A percentile compares a stretch with the other conserved stretches of the same genome.
Evolutionary conservation across 2,113 vertebrate genomes (phyloP).

Genomic region (Heterochromis multidens): DNA sequence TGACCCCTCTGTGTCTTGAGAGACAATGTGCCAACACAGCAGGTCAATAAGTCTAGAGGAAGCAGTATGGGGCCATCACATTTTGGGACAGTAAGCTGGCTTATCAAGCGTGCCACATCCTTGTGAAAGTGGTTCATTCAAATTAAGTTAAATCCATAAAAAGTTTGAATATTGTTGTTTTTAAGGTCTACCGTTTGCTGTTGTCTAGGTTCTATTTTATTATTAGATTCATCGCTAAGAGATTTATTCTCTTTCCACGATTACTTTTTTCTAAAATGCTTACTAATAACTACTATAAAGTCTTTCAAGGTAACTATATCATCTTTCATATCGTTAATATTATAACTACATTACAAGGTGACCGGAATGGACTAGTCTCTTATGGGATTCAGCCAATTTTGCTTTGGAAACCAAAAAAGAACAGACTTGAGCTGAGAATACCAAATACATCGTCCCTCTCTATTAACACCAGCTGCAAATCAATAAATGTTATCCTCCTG

Average conservation of each 20-base stretch:
- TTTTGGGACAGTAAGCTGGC: slow-evolving; percentile 49
- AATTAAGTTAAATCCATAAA: not conserved
- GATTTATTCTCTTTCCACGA: not conserved
- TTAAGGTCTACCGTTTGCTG: not conserved
- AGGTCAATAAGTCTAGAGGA: slow-evolving; percentile 66
- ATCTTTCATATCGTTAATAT: not conserved
- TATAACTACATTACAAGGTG: not conserved
- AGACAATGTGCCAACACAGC: slow-evolving; percentile 43
- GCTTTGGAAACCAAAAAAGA: slow-evolving; percentile 11
- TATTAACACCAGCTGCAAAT: slow-evolving; percentile 60
- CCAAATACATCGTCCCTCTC: slow-evolving; percentile 35
- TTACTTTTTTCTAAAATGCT: not conserved
- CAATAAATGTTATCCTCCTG: slow-evolving; percentile 61
- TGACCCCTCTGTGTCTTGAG: slow-evolving; percentile 34
- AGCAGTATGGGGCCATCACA: slow-evolving; percentile 61
- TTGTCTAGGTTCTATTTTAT: not conserved
- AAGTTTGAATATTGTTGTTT: not conserved
- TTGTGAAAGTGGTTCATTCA: not conserved
- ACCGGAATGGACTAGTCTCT: not conserved
- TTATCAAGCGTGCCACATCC: slow-evolving; percentile 46
- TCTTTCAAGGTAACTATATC: not conserved
- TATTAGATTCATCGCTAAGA: not conserved
- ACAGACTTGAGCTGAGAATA: slow-evolving; percentile 14
- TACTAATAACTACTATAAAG: not conserved
- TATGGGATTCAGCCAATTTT: slow-evolving; percentile 4